Conservation (phyloP, 1,140 invertebrate genomes). For the Lepidurus couesii region DNA sequence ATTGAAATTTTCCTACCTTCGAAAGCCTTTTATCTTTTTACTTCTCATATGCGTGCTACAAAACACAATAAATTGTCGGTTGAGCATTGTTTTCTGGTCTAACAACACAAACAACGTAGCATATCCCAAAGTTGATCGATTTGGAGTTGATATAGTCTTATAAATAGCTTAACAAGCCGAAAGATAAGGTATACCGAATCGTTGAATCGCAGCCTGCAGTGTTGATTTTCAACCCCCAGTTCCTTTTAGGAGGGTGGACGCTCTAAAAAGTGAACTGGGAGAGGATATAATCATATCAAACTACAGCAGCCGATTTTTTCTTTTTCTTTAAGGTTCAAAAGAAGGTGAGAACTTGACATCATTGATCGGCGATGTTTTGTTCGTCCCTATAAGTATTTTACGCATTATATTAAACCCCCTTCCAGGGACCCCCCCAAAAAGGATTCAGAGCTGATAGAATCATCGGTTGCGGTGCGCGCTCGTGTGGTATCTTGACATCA, state of each 20-base stretch:
- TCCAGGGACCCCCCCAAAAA: not conserved
- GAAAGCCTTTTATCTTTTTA: too few species aligned
- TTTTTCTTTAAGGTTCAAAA: not conserved
- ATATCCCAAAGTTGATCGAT: not conserved
- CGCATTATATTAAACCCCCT: not conserved
- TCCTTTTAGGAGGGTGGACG: not conserved
- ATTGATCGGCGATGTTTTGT: not conserved
- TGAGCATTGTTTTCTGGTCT: not conserved
- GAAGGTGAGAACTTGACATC: not conserved
- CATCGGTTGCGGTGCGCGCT: conserved; percentile 6
- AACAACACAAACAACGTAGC: not conserved
- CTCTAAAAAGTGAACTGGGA: not conserved
- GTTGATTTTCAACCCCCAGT: not conserved
- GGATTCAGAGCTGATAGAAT: not conserved
- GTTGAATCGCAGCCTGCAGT: not conserved
- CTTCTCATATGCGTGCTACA: too few species aligned
- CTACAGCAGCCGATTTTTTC: not conserved
- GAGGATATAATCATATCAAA: not conserved
- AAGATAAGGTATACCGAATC: not conserved
- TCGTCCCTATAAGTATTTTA: not conserved
- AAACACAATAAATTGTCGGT: too few species aligned
- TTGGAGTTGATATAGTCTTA: not conserved
- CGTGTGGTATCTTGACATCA: conserved; percentile 10
- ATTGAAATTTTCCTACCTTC: too few species aligned
- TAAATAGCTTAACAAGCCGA: not conserved